Base-by-base conservation (phyloP, 2,888 invertebrate species). In the Drosophila macrospina region DNA sequence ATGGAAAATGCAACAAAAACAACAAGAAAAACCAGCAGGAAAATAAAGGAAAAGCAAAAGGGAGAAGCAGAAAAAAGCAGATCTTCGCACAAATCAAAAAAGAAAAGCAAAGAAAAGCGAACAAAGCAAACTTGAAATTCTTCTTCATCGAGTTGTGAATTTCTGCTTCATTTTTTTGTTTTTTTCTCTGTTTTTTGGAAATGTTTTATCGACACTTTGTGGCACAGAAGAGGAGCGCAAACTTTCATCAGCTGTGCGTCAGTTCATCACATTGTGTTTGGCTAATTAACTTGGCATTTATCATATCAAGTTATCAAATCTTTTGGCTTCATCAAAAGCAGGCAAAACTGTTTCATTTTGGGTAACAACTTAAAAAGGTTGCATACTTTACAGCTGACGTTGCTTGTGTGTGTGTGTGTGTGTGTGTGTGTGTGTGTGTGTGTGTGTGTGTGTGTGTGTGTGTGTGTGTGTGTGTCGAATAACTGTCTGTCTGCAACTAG, bases 1-100 rank as follows among this genome's bases (percentile, higher is more conserved):
- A 86, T 89, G 89, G 88, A 80, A 89, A 83, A 65, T 72, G 74
- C 72, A 77, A 77, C 68, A 71, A 57, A 59, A 57, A 54, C 63
- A 70, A 63, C 59, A 42, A 51, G 51, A 15, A 45, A 69, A 60
- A 62, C 51, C 16, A 30, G 15, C 8, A 39, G 30, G 45, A 42
- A 63, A 61, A 41, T 55, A 54, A 20, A 20, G 32, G 37, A 16
- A 42, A 34, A 42, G 42, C 37, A 16, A 30, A 13, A 52, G 54
- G 37, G 7, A 24, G 50, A 42, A 37, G 37, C 16, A 30, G 13
- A 56, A 50, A 41, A 3, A 30, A 34, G 11, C n/a, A 26, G 32
- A 55, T 39, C 39, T 30, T 28, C 5, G 39, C 15, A n/a, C 15
- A 48, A 61, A 39, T 13, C 15, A 5, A 7, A 24, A 13, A 41